These are phyloP conservation scores for Drosophila mayri DNA, from an alignment of 1,140 invertebrate species.

Conservation along the genomic window DNA sequence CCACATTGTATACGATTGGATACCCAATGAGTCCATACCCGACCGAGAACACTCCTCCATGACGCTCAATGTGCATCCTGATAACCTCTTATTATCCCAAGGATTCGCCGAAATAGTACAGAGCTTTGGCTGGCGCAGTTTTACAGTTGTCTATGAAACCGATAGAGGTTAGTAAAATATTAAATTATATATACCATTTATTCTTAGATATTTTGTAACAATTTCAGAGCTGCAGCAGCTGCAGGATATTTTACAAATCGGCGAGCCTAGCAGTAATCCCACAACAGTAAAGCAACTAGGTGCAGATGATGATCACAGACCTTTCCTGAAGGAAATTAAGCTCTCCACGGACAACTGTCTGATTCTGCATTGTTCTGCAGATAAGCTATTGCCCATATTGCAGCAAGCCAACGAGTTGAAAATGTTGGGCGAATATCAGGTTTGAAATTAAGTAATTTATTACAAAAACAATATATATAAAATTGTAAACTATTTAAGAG, in stretches of 20 bases:
- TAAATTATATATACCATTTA: neutral
- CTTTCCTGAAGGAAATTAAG: slow-evolving; percentile 92
- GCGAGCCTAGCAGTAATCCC: slow-evolving; percentile 86
- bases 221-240: slow-evolving; percentile 90
- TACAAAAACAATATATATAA: neutral
- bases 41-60: slow-evolving; percentile 85
- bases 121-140: slow-evolving; percentile 91
- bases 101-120: slow-evolving; percentile 90
- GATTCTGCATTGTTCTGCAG: slow-evolving; percentile 91
- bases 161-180: slow-evolving; percentile 86
- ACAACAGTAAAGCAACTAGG: slow-evolving; percentile 87
- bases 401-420: slow-evolving; percentile 93
- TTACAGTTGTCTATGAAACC: slow-evolving; percentile 93
- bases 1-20: slow-evolving; percentile 89
- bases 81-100: slow-evolving; percentile 89
- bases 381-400: slow-evolving; percentile 89
- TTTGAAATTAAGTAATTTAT: slow-evolving; percentile 26
- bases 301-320: slow-evolving; percentile 88
- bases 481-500: slow-evolving; percentile 67
- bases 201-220: neutral
- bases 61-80: slow-evolving; percentile 91
- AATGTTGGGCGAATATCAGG: slow-evolving; percentile 91
- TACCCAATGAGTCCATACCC: slow-evolving; percentile 87
- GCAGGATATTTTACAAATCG: slow-evolving; percentile 92
- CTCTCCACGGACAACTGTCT: slow-evolving; percentile 90